Percentiles rank a stretch among this genome's conserved stretches.
phyloP scores from a whole-genome alignment of 1,140 invertebrate species.

The Condylostylus longicornis region DNA sequence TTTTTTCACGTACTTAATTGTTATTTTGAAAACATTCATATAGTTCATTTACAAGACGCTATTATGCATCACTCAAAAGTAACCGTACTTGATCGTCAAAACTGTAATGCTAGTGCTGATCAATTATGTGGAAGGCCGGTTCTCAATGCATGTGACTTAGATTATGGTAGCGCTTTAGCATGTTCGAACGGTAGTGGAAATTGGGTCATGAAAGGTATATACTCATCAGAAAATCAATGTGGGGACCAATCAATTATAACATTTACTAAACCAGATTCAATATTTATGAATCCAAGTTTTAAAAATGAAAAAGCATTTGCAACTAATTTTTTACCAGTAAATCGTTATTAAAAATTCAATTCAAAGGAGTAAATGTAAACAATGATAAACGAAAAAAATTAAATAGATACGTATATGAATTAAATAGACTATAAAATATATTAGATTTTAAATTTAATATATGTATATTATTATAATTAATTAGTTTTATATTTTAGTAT shows the following conservation, averaged over 20 bases:
- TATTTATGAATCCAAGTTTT: too few species aligned
- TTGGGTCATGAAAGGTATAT: constrained; percentile 56
- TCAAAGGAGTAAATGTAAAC: too few species aligned
- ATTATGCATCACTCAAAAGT: constrained; percentile 59
- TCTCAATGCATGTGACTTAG: constrained; percentile 47
- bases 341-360: too few species aligned
- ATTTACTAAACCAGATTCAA: constrained; percentile 29
- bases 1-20: constrained; percentile 6
- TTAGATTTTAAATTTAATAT: too few species aligned
- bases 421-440: too few species aligned
- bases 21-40: not conserved
- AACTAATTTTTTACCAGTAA: too few species aligned
- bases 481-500: too few species aligned
- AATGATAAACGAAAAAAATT: too few species aligned
- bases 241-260: constrained; percentile 21
- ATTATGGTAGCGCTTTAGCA: constrained; percentile 60
- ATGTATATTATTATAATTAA: too few species aligned
- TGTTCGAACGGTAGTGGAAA: constrained; percentile 51
- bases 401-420: too few species aligned
- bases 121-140: constrained; percentile 35
- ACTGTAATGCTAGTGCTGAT: constrained; percentile 18
- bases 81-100: constrained; percentile 33
- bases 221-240: constrained; percentile 53
- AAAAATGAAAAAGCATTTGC: too few species aligned
- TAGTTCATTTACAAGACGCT: constrained; percentile 49